Base-by-base conservation (phyloP, 1,140 invertebrate genomes). In the Oryzaephilus surinamensis region DNA sequence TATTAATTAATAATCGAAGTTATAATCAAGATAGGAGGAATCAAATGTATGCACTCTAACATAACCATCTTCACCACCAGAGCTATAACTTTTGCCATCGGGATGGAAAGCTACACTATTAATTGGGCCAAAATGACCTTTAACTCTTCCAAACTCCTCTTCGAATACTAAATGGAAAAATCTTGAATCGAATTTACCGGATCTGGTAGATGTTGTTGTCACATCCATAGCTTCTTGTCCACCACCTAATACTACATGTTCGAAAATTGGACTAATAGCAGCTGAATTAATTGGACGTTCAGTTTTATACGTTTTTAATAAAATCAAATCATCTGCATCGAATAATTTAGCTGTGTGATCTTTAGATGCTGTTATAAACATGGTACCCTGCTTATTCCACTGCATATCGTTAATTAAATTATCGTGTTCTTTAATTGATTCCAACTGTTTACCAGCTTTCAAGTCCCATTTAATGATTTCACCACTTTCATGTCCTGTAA, bases 91-190 rank as follows among this genome's bases (percentile, higher is more conserved):
- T 58, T 86, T 91, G 23, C 97, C 97, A 73, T 96, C 91, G 7
- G 97, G 97, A 72, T 98, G 93, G 67, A 98, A 99, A 28, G 88
- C 87, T 35, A 99, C 74, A 63, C 89, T 93, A 73, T 99, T 99
- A 52, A 99, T 99, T 1, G 97, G 97, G 52, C 97, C 97, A 61
- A 99, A 99, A 70, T 99, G 97, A 32, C 95, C 96, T 64, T 99
- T 99, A 0, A 99, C 81, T 36, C 94, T 70, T 0, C 84, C 96
- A 67, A 99, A 99, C 67, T 99, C 97, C 66, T 99, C 95, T 69
- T 99, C 96, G 62, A 97, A 99, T n/a, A 99, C 82, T 28, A 98
- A 64, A 66, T 99, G 95, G 74, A 89, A 99, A 65, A 99, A 96
- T 29, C 94, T 73, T 3, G 96, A 92, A 64, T 99, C 96, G 59